Evolutionary conservation across 2,888 invertebrate genomes (phyloP), one percentile per base, ranked within the genome.

Genomic region (Cyclophora albipunctata): DNA sequence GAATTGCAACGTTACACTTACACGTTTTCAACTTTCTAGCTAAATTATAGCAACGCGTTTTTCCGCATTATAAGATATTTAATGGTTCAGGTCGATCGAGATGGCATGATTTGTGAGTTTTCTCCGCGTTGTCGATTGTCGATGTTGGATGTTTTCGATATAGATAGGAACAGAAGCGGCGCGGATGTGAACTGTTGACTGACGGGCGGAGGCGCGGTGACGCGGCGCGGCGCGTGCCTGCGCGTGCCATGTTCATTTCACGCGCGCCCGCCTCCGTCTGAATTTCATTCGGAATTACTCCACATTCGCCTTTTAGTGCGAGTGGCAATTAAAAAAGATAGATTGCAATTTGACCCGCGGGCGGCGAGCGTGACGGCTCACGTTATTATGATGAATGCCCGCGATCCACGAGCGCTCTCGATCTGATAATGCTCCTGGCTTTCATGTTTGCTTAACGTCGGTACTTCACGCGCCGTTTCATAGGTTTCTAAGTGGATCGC

Each of bases 241-340:
- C 61, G 57, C 64, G 55, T 61, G 58, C 66, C 69, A 54, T 72
- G 78, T 73, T 76, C 73, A 78, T 77, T 81, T 78, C 79, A 81
- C 80, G 83, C 79, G 81, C 78, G 75, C 80, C 72, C 80, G 79
- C 77, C 71, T 74, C 62, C 64, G 68, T 73, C 72, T 78, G 74
- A 73, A 75, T 75, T 72, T 76, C 69, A 75, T 75, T 74, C 67
- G 55, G 75, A 78, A 75, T 79, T 73, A 78, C 78, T 71, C 69
- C 62, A 75, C 71, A 70, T 73, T 78, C 69, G 72, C 70, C 72
- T 81, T 81, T 82, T 78, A 79, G 78, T 73, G 74, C 77, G 69
- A 70, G 66, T 60, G 68, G 84, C 81, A 86, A 87, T 87, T 87
- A 87, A 82, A 85, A 84, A 84, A 86, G 84, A 86, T 84, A 78